These are phyloP conservation scores for Trematomus bernacchii DNA, from an alignment of 2,797 vertebrate species.

Conservation along the genomic window DNA sequence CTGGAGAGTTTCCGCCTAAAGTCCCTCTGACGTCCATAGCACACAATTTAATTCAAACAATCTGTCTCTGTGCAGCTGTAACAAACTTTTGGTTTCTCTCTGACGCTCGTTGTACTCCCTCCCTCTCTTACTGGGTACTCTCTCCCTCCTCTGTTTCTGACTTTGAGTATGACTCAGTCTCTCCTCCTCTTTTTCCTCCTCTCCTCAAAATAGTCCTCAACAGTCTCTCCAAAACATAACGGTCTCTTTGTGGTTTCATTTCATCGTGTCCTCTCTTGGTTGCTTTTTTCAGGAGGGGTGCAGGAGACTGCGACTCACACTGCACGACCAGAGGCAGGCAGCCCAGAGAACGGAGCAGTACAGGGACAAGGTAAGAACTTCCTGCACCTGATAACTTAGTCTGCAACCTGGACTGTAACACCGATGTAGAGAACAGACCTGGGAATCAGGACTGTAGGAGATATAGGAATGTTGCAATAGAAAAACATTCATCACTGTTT, in stretches of 20 bases:
- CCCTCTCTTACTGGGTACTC: conserved; percentile 48
- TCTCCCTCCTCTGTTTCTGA: conserved; percentile 38
- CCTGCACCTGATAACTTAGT: conserved; percentile 2
- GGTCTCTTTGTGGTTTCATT: conserved; percentile 71
- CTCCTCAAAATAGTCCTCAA: conserved; percentile 67
- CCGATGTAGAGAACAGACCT: not conserved
- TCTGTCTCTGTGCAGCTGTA: conserved; percentile 73
- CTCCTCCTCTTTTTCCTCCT: conserved; percentile 73
- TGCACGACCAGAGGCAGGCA: conserved; percentile 84
- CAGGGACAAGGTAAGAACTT: conserved; percentile 87
- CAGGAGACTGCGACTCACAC: conserved; percentile 89
- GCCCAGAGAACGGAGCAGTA: conserved; percentile 72
- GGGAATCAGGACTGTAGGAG: not conserved
- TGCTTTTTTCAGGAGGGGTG: conserved; percentile 82
- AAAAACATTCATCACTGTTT: not conserved
- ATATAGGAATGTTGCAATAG: not conserved
- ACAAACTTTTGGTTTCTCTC: conserved; percentile 68
- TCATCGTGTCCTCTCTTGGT: conserved; percentile 52
- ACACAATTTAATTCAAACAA: conserved; percentile 76
- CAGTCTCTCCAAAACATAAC: conserved; percentile 76
- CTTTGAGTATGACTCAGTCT: conserved; percentile 80
- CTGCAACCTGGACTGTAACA: not conserved
- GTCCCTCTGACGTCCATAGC: conserved; percentile 72
- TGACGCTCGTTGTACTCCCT: conserved; percentile 45
- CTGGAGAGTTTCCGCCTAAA: conserved; percentile 70